These are phyloP conservation scores for Phalanger gymnotis DNA, from an alignment of 2,797 vertebrate genomes.

Conservation along the genomic window DNA sequence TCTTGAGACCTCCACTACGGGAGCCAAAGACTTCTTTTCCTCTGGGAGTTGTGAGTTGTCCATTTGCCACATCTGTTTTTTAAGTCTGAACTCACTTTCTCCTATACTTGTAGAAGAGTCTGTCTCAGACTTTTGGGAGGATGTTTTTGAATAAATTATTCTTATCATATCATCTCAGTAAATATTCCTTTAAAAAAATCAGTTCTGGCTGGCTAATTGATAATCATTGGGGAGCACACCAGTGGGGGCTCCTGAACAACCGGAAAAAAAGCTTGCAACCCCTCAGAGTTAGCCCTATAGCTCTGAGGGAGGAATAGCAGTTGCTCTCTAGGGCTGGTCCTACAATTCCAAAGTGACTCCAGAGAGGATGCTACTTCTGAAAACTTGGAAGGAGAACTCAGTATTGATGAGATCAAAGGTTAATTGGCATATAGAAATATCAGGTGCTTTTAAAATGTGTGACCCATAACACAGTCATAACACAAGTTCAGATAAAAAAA, in stretches of 20 bases:
- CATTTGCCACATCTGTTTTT: background rate
- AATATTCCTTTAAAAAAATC: too few relatives aligned
- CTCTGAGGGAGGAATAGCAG: background rate
- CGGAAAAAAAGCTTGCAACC: too few relatives aligned
- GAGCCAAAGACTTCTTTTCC: background rate
- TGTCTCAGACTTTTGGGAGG: background rate
- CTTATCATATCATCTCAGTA: too few relatives aligned
- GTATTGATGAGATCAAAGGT: background rate
- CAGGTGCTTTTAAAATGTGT: background rate
- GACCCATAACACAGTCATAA: too few relatives aligned
- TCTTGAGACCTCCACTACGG: background rate
- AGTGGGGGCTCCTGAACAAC: too few relatives aligned
- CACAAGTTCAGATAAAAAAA: too few relatives aligned
- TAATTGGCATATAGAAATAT: background rate
- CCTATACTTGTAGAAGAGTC: background rate
- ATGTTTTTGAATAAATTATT: background rate
- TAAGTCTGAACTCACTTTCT: background rate
- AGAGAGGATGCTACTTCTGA: background rate
- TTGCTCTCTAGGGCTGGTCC: background rate
- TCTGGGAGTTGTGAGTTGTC: background rate
- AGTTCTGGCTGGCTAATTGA: too few relatives aligned
- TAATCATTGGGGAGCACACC: too few relatives aligned
- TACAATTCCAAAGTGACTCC: background rate
- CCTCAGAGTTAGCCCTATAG: background rate
- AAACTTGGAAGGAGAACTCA: background rate